phyloP scores from a whole-genome alignment of 2,888 invertebrate species.

The Teleiodes luculella region DNA sequence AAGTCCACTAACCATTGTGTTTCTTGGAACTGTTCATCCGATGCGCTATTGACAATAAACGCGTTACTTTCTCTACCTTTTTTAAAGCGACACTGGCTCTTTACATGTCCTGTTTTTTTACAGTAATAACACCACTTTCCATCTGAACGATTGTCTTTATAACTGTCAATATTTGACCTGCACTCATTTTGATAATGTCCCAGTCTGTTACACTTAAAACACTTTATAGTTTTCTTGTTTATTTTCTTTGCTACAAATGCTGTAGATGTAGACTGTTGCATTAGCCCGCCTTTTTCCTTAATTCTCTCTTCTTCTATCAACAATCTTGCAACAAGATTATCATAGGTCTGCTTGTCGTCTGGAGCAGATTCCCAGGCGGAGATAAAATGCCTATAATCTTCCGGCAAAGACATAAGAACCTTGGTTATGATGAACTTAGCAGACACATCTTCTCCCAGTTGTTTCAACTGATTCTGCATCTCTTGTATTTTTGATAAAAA shows the following conservation, averaged over 20 bases:
- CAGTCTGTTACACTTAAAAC: conserved; percentile 4
- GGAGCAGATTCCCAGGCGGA: conserved; percentile 28
- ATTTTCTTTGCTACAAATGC: background rate
- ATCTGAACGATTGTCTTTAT: no score
- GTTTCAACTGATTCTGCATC: conserved; percentile 18
- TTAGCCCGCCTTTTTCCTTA: background rate
- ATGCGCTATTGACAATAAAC: background rate
- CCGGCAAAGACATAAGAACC: conserved; percentile 30
- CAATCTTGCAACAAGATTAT: conserved; percentile 18
- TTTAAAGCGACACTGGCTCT: background rate
- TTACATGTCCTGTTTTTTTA: background rate
- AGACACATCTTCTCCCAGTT: conserved; percentile 25
- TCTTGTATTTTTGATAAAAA: conserved; percentile 25
- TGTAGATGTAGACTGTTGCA: background rate
- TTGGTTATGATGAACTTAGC: conserved; percentile 31
- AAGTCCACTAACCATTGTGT: background rate
- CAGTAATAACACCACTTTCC: no score
- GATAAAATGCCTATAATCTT: conserved; percentile 32
- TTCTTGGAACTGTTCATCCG: background rate
- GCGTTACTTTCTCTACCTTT: background rate
- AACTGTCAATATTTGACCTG: background rate
- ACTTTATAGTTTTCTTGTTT: background rate
- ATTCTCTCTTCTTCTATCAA: conserved; percentile 22
- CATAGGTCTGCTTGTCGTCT: conserved; percentile 16
- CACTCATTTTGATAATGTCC: conserved; percentile 14